Evolutionary conservation across 2,797 vertebrate genomes (phyloP), one percentile per base, ranked within the genome.

Genomic region (Eupleurogrammus muticus): DNA sequence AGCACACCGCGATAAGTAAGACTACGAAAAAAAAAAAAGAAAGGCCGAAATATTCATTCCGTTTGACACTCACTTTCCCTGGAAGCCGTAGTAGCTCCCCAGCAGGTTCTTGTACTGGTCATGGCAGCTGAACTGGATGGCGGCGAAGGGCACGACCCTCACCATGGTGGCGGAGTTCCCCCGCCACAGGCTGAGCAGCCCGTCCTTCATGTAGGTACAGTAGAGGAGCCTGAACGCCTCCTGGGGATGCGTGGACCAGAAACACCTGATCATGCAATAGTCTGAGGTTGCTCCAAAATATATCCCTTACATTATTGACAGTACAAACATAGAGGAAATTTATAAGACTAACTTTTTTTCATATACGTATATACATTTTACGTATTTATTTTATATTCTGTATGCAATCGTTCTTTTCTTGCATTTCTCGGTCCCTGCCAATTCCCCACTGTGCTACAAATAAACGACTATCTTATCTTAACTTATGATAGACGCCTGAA

Each of bases 121-220:
- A 0, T 99, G 97, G 0, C 97, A 95, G 34, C 94, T 97, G 94
- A 99, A 99, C 95, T 99, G 98, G 85, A 99, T 97, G 91, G 97
- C 97, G 0, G 98, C 98, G 0, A 99, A 99, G 1, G 98, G 97
- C 69, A 99, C 94, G 50, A 99, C 98, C 0, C 97, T 92, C 21
- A 98, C 96, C 97, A 99, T 99, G 87, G 97, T 99, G 88, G 98
- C 98, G 0, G 97, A 98, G 87, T 99, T 99, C 0, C 97, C 97
- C 5, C 98, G 94, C 98, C 98, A 99, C 65, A 99, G 92, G 71
- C 97, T 96, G 86, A 97, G 89, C 84, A 99, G 92, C 61, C 98
- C 97, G 35, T 97, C 96, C 16, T 94, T 94, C 80, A 94, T 90
- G 91, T 99, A 99, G 4, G 96, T 96, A 67, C 88, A 95, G 84